Base-by-base conservation (phyloP, 1,140 invertebrate species). In the Tyrophagus putrescentiae region DNA sequence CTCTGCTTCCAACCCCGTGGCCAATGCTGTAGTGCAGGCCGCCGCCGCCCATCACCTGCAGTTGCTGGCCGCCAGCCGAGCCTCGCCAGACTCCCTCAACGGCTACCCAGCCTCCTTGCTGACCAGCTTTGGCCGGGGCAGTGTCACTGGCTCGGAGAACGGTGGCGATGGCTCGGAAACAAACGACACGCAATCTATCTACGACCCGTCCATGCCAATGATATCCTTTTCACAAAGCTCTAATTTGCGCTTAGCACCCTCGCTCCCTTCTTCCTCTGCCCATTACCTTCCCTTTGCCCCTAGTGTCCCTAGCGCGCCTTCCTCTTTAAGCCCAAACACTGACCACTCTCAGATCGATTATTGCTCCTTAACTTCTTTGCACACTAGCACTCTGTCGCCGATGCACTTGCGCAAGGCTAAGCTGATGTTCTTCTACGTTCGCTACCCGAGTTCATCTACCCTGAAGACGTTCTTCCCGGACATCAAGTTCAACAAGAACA, bases 401-500 rank as follows among this genome's bases (percentile, higher is more conserved):
- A 97, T 98, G 89, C 96, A 99, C 79, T 84, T 99, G 70, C 82
- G 95, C 69, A 99, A 99, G 76, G 96, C 96, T 50, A 99, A 99
- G 79, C 80, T 99, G 76, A 98, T 99, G 96, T 99, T 99, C 84
- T 98, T 98, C 84, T 99, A 91, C 85, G 92, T 94, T 65, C 82
- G 95, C 67, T 98, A 99, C 76, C 95, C 95, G 39, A 95, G 87
- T 73, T 98, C 94, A 44, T 84, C 90, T 67, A 86, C 98, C 64
- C 83, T 99, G 70, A 98, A 98, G 80, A 94, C 93, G 82, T 99
- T 95, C 80, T 99, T 99, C 80, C 94, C 94, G 13, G 96, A 99
- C 79, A 97, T 99, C 76, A 94, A 93, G 73, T 99, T 99, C 80
- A 98, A 98, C 81, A 99, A 99, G 78, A 97, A 98, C 79, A 99